Conservation (phyloP, 2,888 invertebrate species). For the Napeogenes sylphis region DNA sequence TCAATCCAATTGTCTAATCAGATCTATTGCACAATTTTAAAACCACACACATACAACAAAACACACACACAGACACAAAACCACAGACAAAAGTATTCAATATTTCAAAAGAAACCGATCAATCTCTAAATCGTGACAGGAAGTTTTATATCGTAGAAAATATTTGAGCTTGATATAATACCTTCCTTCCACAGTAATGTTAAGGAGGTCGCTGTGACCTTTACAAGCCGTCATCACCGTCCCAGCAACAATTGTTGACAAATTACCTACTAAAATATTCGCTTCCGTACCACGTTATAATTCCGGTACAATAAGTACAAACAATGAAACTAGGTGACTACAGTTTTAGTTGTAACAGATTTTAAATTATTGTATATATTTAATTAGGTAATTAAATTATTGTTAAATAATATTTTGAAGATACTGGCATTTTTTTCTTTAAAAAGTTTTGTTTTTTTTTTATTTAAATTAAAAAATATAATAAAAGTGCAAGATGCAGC, state of each 20-base stretch:
- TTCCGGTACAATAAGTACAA: conserved; percentile 31
- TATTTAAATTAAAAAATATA: too few relatives aligned
- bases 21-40: too few relatives aligned
- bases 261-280: conserved; percentile 44
- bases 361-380: conserved; percentile 3
- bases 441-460: too few relatives aligned
- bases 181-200: conserved; percentile 44
- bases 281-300: conserved; percentile 28
- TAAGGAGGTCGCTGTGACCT: conserved; percentile 55
- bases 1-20: too few relatives aligned
- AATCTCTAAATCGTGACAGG: not conserved
- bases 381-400: too few relatives aligned
- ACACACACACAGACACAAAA: too few relatives aligned
- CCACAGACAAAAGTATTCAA: too few relatives aligned
- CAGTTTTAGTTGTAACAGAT: conserved; percentile 19
- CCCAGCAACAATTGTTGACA: conserved; percentile 53
- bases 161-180: conserved; percentile 6
- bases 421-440: too few relatives aligned
- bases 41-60: too few relatives aligned
- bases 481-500: too few relatives aligned
- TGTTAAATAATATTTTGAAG: too few relatives aligned
- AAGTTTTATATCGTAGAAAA: not conserved
- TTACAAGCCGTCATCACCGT: conserved; percentile 42
- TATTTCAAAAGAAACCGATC: too few relatives aligned
- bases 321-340: conserved; percentile 31